Evolutionary conservation across 2,113 vertebrate species (phyloP).

Genomic region (Hystrix brachyura): DNA sequence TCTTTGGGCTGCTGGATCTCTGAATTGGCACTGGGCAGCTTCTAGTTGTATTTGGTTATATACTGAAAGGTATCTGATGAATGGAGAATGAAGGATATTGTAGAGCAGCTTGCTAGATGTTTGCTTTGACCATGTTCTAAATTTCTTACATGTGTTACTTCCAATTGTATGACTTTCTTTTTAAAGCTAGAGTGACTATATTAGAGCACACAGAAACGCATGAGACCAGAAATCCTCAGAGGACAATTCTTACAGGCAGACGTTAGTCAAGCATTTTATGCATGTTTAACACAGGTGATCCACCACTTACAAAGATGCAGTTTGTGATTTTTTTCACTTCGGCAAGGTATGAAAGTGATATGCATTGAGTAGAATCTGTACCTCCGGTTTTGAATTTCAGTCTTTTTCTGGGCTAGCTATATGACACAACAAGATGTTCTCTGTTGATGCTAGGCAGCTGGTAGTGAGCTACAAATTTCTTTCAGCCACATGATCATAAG

Average conservation of each 20-base stretch:
- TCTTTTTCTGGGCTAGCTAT: not conserved
- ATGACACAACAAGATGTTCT: not conserved
- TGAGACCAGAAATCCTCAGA: not conserved
- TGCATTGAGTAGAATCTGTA: not conserved
- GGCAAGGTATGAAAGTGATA: not conserved
- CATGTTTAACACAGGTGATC: not conserved
- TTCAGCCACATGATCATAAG: not conserved
- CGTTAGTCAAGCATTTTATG: not conserved
- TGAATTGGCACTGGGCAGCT: not conserved
- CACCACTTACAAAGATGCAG: not conserved
- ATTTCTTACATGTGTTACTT: not conserved
- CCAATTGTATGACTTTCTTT: not conserved
- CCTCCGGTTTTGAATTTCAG: not conserved
- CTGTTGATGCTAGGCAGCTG: not conserved
- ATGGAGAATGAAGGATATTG: not conserved
- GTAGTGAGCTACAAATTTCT: not conserved
- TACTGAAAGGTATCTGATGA: not conserved
- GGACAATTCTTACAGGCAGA: not conserved
- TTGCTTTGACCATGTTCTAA: not conserved
- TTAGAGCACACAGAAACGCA: not conserved
- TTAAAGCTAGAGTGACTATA: not conserved
- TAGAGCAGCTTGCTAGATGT: not conserved
- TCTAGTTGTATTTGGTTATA: not conserved
- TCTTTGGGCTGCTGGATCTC: not conserved
- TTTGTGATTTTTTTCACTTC: not conserved